These are phyloP conservation scores for Halcyon badia DNA, from an alignment of 2,797 vertebrate genomes.

Conservation along the genomic window DNA sequence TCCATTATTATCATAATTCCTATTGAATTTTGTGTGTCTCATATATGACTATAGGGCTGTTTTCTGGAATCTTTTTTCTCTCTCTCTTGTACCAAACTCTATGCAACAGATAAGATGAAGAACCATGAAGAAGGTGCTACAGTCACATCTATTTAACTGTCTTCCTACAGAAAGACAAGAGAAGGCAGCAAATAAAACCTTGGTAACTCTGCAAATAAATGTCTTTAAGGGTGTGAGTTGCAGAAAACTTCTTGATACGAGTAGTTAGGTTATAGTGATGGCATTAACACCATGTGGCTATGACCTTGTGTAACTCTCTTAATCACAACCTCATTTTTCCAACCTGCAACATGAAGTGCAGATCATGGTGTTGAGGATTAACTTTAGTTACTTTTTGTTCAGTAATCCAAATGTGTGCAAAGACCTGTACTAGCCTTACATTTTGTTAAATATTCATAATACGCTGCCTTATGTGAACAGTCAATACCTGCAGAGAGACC, in stretches of 20 bases:
- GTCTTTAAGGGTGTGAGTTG: background rate
- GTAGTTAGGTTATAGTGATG: fast-evolving
- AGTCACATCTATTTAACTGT: background rate
- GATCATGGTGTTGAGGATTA: background rate
- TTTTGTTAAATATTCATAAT: background rate
- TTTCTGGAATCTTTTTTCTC: background rate
- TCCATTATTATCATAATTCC: background rate
- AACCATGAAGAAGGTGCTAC: background rate
- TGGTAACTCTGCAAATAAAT: background rate
- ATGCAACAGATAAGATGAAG: no score
- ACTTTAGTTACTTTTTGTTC: background rate
- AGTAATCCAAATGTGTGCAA: background rate
- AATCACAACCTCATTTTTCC: background rate
- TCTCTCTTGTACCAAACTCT: background rate
- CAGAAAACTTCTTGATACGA: background rate
- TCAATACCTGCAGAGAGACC: background rate
- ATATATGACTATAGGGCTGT: background rate
- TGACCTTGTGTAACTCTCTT: background rate
- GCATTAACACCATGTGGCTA: background rate
- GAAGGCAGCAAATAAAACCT: background rate
- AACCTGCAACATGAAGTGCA: background rate
- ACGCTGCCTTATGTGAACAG: background rate
- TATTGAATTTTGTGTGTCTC: background rate
- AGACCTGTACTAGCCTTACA: background rate
- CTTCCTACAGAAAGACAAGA: background rate